These are phyloP conservation scores for Dicyrtomina minuta DNA, from an alignment of 2,888 invertebrate genomes.

Conservation along the genomic window DNA sequence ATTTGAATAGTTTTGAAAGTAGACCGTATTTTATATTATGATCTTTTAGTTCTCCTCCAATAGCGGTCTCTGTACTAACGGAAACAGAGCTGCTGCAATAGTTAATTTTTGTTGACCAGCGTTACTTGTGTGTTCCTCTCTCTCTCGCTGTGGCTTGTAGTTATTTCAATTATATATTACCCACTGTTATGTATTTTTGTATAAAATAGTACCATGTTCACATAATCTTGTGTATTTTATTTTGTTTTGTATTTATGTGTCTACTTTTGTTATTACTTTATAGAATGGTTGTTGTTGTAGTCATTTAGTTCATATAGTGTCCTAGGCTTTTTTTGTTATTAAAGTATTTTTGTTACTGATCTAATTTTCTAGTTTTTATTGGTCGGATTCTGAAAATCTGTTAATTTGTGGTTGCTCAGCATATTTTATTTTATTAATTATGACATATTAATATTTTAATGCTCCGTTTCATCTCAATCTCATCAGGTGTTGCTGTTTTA, in stretches of 20 bases:
- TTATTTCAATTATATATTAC: too few species aligned
- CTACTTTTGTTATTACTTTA: not conserved
- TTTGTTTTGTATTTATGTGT: not conserved
- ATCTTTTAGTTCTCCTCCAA: too few species aligned
- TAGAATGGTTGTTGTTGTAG: not conserved
- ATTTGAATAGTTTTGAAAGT: too few species aligned
- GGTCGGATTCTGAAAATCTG: not conserved
- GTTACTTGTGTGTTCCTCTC: too few species aligned
- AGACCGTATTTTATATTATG: too few species aligned
- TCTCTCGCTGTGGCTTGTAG: too few species aligned
- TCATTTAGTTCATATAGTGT: not conserved
- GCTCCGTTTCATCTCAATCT: slow-evolving; percentile 37
- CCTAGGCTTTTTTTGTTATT: not conserved
- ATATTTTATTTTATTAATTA: not conserved
- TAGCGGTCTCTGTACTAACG: too few species aligned
- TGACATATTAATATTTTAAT: slow-evolving; percentile 7
- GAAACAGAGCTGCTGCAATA: too few species aligned
- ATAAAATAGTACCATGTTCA: not conserved
- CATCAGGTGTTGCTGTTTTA: slow-evolving; percentile 95
- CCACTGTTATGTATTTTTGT: not conserved
- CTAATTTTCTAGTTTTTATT: not conserved
- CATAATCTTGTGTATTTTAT: too few species aligned
- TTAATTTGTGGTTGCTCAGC: not conserved
- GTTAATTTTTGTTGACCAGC: too few species aligned
- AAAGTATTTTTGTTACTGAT: not conserved